These are phyloP conservation scores for Anguilla pacifica DNA, from an alignment of 2,797 vertebrate species.

Conservation along the genomic window DNA sequence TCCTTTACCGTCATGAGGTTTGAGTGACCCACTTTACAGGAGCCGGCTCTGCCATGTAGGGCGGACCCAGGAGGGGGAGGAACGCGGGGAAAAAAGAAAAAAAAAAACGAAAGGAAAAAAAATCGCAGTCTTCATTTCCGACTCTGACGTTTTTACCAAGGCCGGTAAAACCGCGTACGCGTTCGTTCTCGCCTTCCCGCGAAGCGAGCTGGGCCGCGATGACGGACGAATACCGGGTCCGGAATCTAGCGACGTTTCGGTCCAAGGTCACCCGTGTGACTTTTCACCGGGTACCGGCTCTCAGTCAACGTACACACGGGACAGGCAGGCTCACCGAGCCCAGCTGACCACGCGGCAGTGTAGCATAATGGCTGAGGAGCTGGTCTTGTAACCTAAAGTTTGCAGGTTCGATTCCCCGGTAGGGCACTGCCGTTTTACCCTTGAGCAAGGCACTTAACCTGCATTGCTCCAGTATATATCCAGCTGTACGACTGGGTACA, in stretches of 20 bases:
- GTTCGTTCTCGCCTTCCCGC: conserved; percentile 44
- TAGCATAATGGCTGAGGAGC: neutral
- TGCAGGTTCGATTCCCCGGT: too few species aligned
- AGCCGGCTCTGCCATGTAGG: conserved; percentile 57
- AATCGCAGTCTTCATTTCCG: conserved; percentile 63
- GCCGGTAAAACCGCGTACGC: conserved; percentile 39
- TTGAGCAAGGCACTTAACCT: too few species aligned
- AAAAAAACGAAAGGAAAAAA: conserved; percentile 39
- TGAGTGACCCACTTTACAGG: conserved; percentile 71
- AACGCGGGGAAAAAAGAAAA: neutral
- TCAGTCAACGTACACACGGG: neutral
- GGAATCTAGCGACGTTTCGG: neutral
- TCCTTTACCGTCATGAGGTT: conserved; percentile 57
- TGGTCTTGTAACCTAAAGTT: too few species aligned
- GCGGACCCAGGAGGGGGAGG: conserved; percentile 47
- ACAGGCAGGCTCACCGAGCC: neutral
- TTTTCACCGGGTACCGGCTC: neutral
- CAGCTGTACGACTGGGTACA: too few species aligned
- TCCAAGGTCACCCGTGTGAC: neutral
- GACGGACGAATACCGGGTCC: neutral
- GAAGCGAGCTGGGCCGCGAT: conserved; percentile 49
- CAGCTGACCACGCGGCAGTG: neutral
- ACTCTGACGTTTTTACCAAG: conserved; percentile 44
- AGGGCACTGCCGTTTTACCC: too few species aligned
- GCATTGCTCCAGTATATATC: too few species aligned